Evolutionary conservation across 92 coral and sea anemone species (phyloP), one percentile per base, ranked within the genome.

Genomic region (Desmophyllum pertusum): DNA sequence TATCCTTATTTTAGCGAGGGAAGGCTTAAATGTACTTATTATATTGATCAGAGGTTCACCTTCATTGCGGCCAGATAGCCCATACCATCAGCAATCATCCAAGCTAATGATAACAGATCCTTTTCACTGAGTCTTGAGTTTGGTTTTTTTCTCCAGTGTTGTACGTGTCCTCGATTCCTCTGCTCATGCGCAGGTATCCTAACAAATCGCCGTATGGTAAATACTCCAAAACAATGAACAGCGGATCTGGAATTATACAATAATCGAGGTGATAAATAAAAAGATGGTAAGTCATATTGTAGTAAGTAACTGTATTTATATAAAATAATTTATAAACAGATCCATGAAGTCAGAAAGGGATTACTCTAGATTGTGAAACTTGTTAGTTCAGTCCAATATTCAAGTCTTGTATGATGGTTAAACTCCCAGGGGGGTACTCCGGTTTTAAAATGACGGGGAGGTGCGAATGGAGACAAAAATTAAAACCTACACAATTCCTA

Each of bases 81-180:
- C 94, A 90, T 90, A 29, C 94, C 94, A 63, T 90, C 94, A n/a
- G 91, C 88, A 37, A 90, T 78, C 94, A 90, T 90, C 91, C 91
- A 90, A 35, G 89, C 94, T 36, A 83, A 87, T 38, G 62, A 59
- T 39, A 87, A 15, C 63, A 90, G 74, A 27, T 87, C 83, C 5
- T 83, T 64, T 7, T 83, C 80, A 10, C 40, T 78, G 51, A 90
- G 48, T 39, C 50, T 83, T 10, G 86, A 78, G 10, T 84, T 85
- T 59, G 94, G 91, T 35, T 80, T n/a, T 62, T 81, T 46, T 90
- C 93, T 5, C 93, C 93, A 6, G 93, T 87, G 43, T 84, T 66
- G 45, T 87, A 84, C 35, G 72, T 33, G 80, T 91, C 94, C 37
- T 91, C 84, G 23, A 79, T 76, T 23, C 94, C 94, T 23, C 94